Conservation (phyloP, 2,888 invertebrate genomes). For the Tetanocera ferruginea region DNA sequence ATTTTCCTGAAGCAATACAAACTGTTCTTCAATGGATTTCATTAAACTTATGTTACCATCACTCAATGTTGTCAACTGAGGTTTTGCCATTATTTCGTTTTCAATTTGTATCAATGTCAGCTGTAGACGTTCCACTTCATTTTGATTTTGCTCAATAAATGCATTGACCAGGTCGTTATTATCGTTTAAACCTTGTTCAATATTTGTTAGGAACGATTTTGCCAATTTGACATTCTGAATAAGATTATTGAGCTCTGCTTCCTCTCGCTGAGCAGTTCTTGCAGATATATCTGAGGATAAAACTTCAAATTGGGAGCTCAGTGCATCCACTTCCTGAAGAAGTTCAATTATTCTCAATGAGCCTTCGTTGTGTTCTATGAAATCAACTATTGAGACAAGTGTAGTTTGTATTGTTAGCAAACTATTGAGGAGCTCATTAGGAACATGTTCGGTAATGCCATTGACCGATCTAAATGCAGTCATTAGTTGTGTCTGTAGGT, state of each 20-base stretch:
- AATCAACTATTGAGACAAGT: constrained; percentile 62
- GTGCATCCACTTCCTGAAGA: constrained; percentile 63
- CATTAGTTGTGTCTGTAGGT: constrained; percentile 64
- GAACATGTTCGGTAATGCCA: constrained; percentile 57
- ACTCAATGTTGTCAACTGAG: constrained; percentile 52
- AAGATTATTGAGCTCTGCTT: constrained; percentile 48
- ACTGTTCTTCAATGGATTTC: constrained; percentile 56
- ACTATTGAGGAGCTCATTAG: constrained; percentile 50
- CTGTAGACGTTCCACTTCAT: constrained; percentile 56
- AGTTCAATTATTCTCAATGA: constrained; percentile 63
- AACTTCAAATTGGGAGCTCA: constrained; percentile 57
- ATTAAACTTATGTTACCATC: constrained; percentile 55
- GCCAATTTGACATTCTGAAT: constrained; percentile 56
- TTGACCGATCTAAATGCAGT: constrained; percentile 60
- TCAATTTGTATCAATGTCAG: constrained; percentile 54
- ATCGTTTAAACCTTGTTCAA: constrained; percentile 58
- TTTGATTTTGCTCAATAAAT: constrained; percentile 56
- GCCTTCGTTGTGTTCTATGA: constrained; percentile 63
- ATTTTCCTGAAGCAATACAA: constrained; percentile 55
- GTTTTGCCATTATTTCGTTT: constrained; percentile 55
- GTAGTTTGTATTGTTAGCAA: constrained; percentile 59
- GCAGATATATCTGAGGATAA: not conserved
- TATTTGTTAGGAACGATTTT: constrained; percentile 56
- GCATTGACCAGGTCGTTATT: constrained; percentile 53
- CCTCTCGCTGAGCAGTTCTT: constrained; percentile 32